Evolutionary conservation across 30 jellyfish, hydroid and myxozoan species (phyloP).

Genomic region (Pelagia noctiluca): DNA sequence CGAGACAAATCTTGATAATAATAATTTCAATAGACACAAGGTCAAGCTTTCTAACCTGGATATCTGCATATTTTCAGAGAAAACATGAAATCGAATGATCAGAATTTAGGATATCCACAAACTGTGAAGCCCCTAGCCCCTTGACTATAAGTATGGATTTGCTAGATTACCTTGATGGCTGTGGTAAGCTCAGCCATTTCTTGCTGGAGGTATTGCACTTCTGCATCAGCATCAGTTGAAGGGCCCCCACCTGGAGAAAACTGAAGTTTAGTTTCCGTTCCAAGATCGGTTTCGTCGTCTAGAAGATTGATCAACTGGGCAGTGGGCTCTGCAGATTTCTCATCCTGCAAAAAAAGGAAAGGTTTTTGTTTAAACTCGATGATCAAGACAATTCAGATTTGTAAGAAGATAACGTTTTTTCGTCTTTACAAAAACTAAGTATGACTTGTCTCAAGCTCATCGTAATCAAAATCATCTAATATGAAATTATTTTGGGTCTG

Average conservation of each 20-base stretch:
- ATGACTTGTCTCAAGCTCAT: not conserved
- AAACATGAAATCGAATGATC: no score
- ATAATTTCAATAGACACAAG: not conserved
- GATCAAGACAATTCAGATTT: no score
- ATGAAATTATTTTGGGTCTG: not conserved
- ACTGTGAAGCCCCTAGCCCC: not conserved
- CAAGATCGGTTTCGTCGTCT: constrained; percentile 46
- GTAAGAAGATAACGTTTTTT: no score
- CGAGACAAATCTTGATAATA: not conserved
- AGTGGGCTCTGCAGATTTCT: not conserved
- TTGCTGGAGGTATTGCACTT: constrained; percentile 79
- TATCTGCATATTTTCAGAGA: no score
- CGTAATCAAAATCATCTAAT: not conserved
- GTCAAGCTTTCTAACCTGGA: no score
- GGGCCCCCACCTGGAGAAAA: constrained; percentile 12
- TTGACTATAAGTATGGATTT: not conserved
- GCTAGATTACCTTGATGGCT: constrained; percentile 66
- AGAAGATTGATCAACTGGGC: constrained; percentile 44
- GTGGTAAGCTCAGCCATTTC: constrained; percentile 89
- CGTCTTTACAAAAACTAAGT: not conserved
- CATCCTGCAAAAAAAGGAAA: not conserved
- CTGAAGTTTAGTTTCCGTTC: constrained; percentile 49
- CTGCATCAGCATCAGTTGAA: constrained; percentile 69
- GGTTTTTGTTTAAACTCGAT: not conserved
- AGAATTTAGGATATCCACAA: not conserved